Base-by-base conservation (phyloP, 2,888 invertebrate species). In the Drosophila cracens region DNA sequence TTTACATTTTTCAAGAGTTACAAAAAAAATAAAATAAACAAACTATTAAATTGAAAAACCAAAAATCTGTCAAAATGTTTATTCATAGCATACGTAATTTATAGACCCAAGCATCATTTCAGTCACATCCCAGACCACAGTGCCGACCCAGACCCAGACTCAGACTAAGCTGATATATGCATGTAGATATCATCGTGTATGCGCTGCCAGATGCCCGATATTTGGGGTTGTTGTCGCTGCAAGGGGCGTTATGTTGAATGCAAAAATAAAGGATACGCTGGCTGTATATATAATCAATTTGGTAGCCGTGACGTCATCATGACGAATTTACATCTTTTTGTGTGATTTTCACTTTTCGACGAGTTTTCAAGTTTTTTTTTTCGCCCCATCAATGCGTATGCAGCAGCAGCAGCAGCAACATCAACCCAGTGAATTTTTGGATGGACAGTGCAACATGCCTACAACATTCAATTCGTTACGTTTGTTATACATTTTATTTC, bases 231-330 rank as follows among this genome's bases (percentile, higher is more conserved):
- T 31, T 78, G 40, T 16, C 34, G 38, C 16, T 21, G 61, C 49
- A 49, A 76, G 70, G 58, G 73, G 78, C 77, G 73, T 69, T 76
- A 51, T 38, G 66, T 81, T 61, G 25, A 70, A 81, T 80, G 82
- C 84, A 72, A 77, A 84, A 72, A 71, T 74, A 79, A 75, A 79
- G 89, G 90, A 87, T 62, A 83, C 79, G 89, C 89, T 87, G 87
- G 73, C 89, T 83, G 87, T 76, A 80, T 81, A 64, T 77, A 62
- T 91, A 92, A 92, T 92, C 92, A 91, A 92, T 92, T 92, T 82
- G 79, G 63, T 58, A 70, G 89, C 80, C 93, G 92, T 92, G 92
- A 92, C 92, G 92, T 92, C 92, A 92, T 92, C 91, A 90, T 92
- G 92, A 90, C 92, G 92, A 92, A 92, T 92, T 90, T 68, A 82